These are phyloP conservation scores for Podarcis lilfordi DNA, from an alignment of 2,797 vertebrate species.

Conservation along the genomic window DNA sequence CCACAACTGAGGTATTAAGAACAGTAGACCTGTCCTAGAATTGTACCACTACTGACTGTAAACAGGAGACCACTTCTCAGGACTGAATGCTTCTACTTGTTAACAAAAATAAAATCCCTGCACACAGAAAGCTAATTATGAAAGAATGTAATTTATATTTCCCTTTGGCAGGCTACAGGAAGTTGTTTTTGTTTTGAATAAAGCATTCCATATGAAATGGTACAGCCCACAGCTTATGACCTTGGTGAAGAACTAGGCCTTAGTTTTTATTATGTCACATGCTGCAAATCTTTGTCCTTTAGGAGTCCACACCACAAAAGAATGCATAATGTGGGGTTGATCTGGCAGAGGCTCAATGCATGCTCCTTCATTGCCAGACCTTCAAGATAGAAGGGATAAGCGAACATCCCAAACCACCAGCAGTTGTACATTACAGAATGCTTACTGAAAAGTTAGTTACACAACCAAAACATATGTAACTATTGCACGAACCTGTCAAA, in stretches of 20 bases:
- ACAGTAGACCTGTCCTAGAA: neutral
- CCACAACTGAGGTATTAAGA: neutral
- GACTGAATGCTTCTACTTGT: neutral
- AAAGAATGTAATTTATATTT: neutral
- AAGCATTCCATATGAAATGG: neutral
- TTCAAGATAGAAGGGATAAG: neutral
- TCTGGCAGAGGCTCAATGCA: neutral
- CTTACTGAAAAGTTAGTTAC: neutral
- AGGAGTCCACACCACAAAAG: neutral
- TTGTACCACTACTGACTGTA: neutral
- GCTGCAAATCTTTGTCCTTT: neutral
- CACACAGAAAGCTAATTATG: neutral
- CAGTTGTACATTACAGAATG: neutral
- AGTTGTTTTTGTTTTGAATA: neutral
- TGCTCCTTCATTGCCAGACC: neutral
- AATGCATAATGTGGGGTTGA: neutral
- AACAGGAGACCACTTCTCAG: neutral
- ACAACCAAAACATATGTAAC: neutral
- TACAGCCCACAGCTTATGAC: neutral
- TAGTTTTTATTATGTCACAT: neutral
- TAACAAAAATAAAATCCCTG: neutral
- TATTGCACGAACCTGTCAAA: conserved; percentile 3
- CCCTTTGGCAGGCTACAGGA: neutral
- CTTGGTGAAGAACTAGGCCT: neutral
- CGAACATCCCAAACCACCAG: neutral